Base-by-base conservation (phyloP, 92 coral and sea anemone species). In the Phymanthus crucifer region DNA sequence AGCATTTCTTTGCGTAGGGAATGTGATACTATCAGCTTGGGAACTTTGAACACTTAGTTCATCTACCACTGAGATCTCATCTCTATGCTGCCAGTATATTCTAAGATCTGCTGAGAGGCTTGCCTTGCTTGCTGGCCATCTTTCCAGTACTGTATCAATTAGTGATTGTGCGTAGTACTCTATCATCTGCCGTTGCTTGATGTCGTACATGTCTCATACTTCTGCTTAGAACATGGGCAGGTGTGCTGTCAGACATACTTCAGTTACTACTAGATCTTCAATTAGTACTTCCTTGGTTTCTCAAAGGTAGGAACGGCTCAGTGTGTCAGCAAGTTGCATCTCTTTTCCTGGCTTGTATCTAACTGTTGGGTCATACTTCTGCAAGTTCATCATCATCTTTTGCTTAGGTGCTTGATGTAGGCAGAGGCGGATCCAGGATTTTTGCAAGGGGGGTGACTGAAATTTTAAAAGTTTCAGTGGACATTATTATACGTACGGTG, bases 191-290 rank as follows among this genome's bases (percentile, higher is more conserved):
- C n/a, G n/a, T n/a, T n/a, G n/a, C n/a, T n/a, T n/a, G n/a, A n/a
- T n/a, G n/a, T n/a, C n/a, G n/a, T n/a, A n/a, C n/a, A n/a, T n/a
- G n/a, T n/a, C n/a, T n/a, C n/a, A n/a, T n/a, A n/a, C n/a, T n/a
- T n/a, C n/a, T n/a, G n/a, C n/a, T n/a, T n/a, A n/a, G n/a, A n/a
- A n/a, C n/a, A n/a, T n/a, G n/a, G n/a, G n/a, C n/a, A n/a, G n/a
- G n/a, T n/a, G n/a, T n/a, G n/a, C n/a, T n/a, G n/a, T n/a, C n/a
- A n/a, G n/a, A n/a, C n/a, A n/a, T n/a, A n/a, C n/a, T n/a, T n/a
- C n/a, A n/a, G n/a, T n/a, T n/a, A 73, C 81, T 48, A 78, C 84
- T 9, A 84, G 74, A n/a, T 86, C 78, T 80, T 77, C 69, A 1
- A 80, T 12, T 4, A 80, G 35, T 4, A 65, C 43, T 66, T 65